Base-by-base conservation (phyloP, 1,140 invertebrate genomes). In the Diuraphis noxia region DNA sequence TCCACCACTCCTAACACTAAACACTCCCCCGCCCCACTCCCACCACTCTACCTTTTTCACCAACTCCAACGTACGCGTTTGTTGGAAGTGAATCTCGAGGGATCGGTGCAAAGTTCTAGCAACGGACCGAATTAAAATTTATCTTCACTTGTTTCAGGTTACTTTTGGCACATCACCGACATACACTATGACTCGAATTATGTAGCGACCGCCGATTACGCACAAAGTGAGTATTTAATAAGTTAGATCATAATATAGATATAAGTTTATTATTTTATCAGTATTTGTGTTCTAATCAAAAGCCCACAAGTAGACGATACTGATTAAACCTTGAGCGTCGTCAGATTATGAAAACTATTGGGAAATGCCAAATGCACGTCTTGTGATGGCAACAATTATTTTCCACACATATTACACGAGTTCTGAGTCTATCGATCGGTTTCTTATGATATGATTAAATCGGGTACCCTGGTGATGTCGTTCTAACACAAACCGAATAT, bases 161-260 rank as follows among this genome's bases (percentile, higher is more conserved):
- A 96, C 94, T 98, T 98, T 94, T 98, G 97, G 97, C 97, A 98
- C 94, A 97, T 98, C 92, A 98, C 97, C 84, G 97, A 98, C 94
- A 96, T 98, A 92, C 97, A 98, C 94, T 97, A 97, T 94, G 97
- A 98, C 93, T 95, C 96, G 17, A 95, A 96, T 81, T 98, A 97
- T 93, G 96, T 96, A 92, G 94, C 95, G 46, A 94, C 96, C 92
- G 96, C 96, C 92, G 96, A 97, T 93, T 95, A 95, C 92, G 95
- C 95, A 93, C 96, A 95, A 95, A 95, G 96, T 97, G 95, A 95
- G 96, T 96, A 46, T 72, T 7, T 21, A 2, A 77, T 4, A 34
- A n/a, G 21, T 49, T n/a, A n/a, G 9, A 30, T 17, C 6, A 72
- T 5, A 72, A n/a, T 72, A 72, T 30, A 72, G 13, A n/a, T 72